Percentiles rank a stretch among this genome's conserved stretches.
These are phyloP conservation scores for Subanguina moxae DNA, from an alignment of 1,140 invertebrate genomes.

Conservation along the genomic window DNA sequence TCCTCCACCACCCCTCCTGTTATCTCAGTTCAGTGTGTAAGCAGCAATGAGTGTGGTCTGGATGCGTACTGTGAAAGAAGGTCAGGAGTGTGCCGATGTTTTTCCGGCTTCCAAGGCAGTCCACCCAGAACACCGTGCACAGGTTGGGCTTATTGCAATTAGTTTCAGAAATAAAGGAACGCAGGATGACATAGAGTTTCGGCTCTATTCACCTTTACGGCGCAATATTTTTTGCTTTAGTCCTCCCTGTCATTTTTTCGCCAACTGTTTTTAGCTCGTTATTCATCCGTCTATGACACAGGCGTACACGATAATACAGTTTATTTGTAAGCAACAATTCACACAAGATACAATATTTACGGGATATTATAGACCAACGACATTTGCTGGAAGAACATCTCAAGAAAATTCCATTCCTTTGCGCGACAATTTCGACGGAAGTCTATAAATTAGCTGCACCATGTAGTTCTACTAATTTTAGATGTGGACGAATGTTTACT, in stretches of 20 bases:
- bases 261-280: no score
- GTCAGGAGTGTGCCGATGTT: constrained; percentile 43
- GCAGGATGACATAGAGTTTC: no score
- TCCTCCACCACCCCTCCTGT: constrained; percentile 6
- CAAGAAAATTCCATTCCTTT: no score
- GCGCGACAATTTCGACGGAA: not conserved
- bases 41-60: constrained; percentile 45
- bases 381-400: no score
- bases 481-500: constrained; percentile 49
- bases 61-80: constrained; percentile 51
- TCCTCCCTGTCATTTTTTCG: no score
- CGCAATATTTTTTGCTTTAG: no score
- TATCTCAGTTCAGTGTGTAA: constrained; percentile 31
- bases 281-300: no score
- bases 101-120: constrained; percentile 46
- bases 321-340: no score
- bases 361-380: no score
- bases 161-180: not conserved
- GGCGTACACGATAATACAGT: no score
- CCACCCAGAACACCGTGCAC: constrained; percentile 34
- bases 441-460: not conserved
- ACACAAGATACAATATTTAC: no score
- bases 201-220: no score
- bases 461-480: constrained; percentile 12
- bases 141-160: constrained; percentile 17